A percentile compares a stretch with the other conserved stretches of the same genome.
Evolutionary conservation across 2,113 vertebrate species (phyloP).

Genomic region (Nothocercus julius): DNA sequence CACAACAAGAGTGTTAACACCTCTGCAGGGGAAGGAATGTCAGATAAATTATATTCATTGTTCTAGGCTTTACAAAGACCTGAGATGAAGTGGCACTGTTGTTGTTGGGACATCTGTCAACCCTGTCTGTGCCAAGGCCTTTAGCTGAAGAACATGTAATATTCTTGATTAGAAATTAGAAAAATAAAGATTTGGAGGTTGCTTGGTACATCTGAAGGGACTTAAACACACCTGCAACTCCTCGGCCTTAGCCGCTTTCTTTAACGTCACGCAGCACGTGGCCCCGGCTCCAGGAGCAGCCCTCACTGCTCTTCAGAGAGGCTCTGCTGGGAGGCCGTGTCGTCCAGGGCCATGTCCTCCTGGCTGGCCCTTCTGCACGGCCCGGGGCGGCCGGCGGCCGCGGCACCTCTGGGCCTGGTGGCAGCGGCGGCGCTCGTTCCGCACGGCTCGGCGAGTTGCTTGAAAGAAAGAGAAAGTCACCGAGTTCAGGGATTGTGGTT

Average conservation of each 20-base stretch:
- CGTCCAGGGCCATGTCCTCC: conserved; percentile 73
- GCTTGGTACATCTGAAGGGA: conserved; percentile 25
- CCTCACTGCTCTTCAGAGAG: conserved; percentile 71
- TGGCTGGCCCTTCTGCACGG: conserved; percentile 72
- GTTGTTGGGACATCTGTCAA: conserved; percentile 31
- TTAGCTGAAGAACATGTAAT: conserved; percentile 4
- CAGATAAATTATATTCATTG: background rate
- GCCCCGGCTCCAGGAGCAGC: background rate
- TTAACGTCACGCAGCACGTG: background rate
- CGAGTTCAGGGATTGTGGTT: background rate
- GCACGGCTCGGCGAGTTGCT: conserved; percentile 84
- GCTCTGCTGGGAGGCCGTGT: conserved; percentile 69
- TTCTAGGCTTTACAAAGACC: conserved; percentile 60
- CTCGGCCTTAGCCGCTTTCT: background rate
- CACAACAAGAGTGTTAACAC: background rate
- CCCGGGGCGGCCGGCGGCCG: conserved; percentile 8
- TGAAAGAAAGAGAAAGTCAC: background rate
- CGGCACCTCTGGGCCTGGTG: background rate
- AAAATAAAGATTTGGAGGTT: conserved; percentile 64
- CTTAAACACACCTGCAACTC: background rate
- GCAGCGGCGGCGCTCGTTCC: conserved; percentile 76
- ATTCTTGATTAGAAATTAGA: conserved; percentile 37
- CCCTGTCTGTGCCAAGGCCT: background rate
- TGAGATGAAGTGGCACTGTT: conserved; percentile 62
- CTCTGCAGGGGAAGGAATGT: background rate